Base-by-base conservation (phyloP, 2,797 vertebrate species). In the Periophthalmus magnuspinnatus region DNA sequence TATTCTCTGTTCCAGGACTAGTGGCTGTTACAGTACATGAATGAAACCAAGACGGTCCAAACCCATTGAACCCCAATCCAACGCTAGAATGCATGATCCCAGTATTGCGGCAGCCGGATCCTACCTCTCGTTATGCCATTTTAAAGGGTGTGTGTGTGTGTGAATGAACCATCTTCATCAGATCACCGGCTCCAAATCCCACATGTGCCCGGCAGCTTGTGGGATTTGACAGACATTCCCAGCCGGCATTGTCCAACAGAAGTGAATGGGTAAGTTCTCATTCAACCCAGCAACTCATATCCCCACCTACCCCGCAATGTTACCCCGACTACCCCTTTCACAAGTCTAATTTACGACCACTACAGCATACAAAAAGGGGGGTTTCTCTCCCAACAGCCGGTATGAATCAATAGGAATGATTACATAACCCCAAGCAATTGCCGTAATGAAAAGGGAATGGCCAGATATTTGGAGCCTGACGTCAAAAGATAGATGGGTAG, bases 1-100 rank as follows among this genome's bases (percentile, higher is more conserved):
- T 58, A 11, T 10, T 59, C 54, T 55, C 54, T 55, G 8, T 28
- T 67, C 36, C 32, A 70, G 60, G 21, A 58, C 68, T 38, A 67
- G 17, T 55, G 45, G 55, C 36, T 65, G 67, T 57, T 13, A 71
- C 65, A 2, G 1, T 21, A 65, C 69, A 47, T 62, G 72, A 70
- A 69, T 78, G 52, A 76, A 64, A 11, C 52, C 47, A 5, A 32
- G 55, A 57, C 54, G 22, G 6, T 11, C 67, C 32, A 71, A 70
- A 75, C 78, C 61, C 71, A 71, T 59, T 74, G 70, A 71, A 80
- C 77, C 74, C 71, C 71, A 70, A 74, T 81, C 77, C 80, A 77
- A 80, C 58, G 78, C 82, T 83, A 81, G 81, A 82, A 83, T 77
- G 81, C 82, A 81, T 79, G 75, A 77, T 86, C 82, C 78, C 60